These are phyloP conservation scores for Mycteria americana DNA, from an alignment of 2,797 vertebrate genomes.

Conservation along the genomic window DNA sequence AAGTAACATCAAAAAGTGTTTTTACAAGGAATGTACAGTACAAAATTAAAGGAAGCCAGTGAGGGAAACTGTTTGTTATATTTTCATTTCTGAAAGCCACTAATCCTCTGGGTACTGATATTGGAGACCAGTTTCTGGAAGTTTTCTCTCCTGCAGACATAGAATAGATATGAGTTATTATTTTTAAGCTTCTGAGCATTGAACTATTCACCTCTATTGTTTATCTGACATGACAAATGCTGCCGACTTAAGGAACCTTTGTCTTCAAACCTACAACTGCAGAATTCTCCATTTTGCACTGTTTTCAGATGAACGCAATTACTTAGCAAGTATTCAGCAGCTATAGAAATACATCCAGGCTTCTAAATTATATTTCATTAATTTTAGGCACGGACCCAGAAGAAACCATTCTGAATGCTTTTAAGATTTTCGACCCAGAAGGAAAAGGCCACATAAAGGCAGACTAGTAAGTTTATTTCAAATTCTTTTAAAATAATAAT, in stretches of 20 bases:
- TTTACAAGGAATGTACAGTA: slow-evolving; percentile 19
- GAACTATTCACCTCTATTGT: slow-evolving; percentile 71
- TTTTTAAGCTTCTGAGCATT: slow-evolving; percentile 68
- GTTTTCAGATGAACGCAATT: slow-evolving; percentile 31
- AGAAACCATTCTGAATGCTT: slow-evolving; percentile 89
- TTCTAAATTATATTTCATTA: slow-evolving; percentile 49
- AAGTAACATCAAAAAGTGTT: slow-evolving; percentile 48
- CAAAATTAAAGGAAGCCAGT: slow-evolving; percentile 60
- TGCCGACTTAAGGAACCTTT: slow-evolving; percentile 49
- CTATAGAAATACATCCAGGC: neutral
- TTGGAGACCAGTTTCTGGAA: slow-evolving; percentile 64
- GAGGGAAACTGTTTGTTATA: slow-evolving; percentile 58
- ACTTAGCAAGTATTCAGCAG: slow-evolving; percentile 23
- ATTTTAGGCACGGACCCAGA: slow-evolving; percentile 88
- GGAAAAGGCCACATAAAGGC: slow-evolving; percentile 86
- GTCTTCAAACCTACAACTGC: slow-evolving; percentile 39
- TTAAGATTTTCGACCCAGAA: slow-evolving; percentile 90
- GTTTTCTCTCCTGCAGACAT: slow-evolving; percentile 65
- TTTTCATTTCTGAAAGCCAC: slow-evolving; percentile 69
- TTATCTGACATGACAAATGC: slow-evolving; percentile 68
- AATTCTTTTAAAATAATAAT: neutral
- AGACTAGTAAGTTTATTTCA: slow-evolving; percentile 83
- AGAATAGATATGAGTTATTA: slow-evolving; percentile 69
- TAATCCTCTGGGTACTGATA: slow-evolving; percentile 67
- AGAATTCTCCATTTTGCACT: slow-evolving; percentile 52